Evolutionary conservation across 2,888 invertebrate genomes (phyloP), one percentile per base, ranked within the genome.

Genomic region (Nesidiocoris tenuis): DNA sequence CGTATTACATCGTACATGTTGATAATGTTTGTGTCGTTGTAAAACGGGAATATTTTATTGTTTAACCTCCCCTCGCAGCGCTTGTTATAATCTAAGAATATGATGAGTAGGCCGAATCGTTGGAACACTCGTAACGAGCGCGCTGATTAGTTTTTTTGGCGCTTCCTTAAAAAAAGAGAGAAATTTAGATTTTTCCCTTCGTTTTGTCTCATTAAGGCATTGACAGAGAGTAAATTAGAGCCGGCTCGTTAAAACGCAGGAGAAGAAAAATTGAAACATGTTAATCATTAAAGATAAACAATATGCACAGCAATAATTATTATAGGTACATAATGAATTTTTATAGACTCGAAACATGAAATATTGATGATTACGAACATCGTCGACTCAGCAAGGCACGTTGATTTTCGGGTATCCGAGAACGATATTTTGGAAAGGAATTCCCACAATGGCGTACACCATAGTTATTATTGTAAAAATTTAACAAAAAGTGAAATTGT

Each of bases 271-370:
- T 39, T 12, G 18, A 22, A 17, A 22, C 16, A 70, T 25, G 70
- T 56, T 59, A 24, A 70, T 17, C 70, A 70, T 59, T 70, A 24
- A 57, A 72, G 54, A 55, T 18, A 71, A n/a, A n/a, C n/a, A n/a
- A n/a, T 68, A 18, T 71, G 72, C 72, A 72, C 72, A 72, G 72
- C 72, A 72, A 72, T 72, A 72, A 72, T 72, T 24, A 63, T 39
- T 39, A 39, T 39, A n/a, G n/a, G n/a, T n/a, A 39, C 39, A 39
- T 63, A 63, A 63, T 61, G 39, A 72, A 70, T 59, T 67, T n/a
- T n/a, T 67, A 67, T 54, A 67, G 67, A 67, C 67, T 67, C 55
- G 22, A 67, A 54, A 22, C 54, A 22, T 54, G n/a, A n/a, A n/a
- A n/a, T n/a, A n/a, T n/a, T n/a, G n/a, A n/a, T n/a, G n/a, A 56